phyloP scores from a whole-genome alignment of 2,113 vertebrate genomes.

The Gnathonemus echidnorhynchus region DNA sequence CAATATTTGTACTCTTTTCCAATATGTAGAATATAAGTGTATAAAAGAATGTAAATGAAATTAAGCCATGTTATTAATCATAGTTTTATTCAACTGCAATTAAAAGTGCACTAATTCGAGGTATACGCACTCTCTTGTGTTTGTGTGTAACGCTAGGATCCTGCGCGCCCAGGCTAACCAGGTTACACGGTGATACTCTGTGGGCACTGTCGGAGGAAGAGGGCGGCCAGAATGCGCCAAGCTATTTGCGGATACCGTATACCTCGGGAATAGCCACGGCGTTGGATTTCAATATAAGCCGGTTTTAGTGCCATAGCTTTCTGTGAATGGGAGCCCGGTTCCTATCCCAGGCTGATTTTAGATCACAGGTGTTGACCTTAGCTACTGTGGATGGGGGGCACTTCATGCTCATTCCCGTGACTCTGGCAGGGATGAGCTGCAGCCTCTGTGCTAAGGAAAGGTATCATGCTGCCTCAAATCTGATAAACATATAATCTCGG shows the following conservation, averaged over 20 bases:
- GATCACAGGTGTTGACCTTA: constrained; percentile 75
- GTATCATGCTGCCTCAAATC: too few species aligned
- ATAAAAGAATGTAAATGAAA: not conserved
- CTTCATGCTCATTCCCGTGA: constrained; percentile 52
- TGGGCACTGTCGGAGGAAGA: constrained; percentile 27
- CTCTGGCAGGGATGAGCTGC: constrained; percentile 31
- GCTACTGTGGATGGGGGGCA: constrained; percentile 34
- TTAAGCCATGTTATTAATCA: not conserved
- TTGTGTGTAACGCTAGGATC: not conserved
- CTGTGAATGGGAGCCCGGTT: constrained; percentile 67
- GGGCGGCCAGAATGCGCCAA: constrained; percentile 38
- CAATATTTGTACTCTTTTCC: not conserved
- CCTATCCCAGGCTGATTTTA: constrained; percentile 63
- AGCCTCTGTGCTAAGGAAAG: not conserved
- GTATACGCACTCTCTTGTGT: not conserved
- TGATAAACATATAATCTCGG: not conserved
- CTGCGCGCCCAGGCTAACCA: not conserved
- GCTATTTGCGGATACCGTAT: constrained; percentile 62
- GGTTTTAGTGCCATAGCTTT: constrained; percentile 59
- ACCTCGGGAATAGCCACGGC: constrained; percentile 61
- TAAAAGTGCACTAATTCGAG: not conserved
- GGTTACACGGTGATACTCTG: not conserved
- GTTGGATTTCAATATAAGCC: constrained; percentile 64
- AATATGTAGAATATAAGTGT: not conserved
- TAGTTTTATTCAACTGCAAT: not conserved